Evolutionary conservation across 1,140 invertebrate genomes (phyloP), one percentile per base, ranked within the genome.

Genomic region (Sycophila sp.): DNA sequence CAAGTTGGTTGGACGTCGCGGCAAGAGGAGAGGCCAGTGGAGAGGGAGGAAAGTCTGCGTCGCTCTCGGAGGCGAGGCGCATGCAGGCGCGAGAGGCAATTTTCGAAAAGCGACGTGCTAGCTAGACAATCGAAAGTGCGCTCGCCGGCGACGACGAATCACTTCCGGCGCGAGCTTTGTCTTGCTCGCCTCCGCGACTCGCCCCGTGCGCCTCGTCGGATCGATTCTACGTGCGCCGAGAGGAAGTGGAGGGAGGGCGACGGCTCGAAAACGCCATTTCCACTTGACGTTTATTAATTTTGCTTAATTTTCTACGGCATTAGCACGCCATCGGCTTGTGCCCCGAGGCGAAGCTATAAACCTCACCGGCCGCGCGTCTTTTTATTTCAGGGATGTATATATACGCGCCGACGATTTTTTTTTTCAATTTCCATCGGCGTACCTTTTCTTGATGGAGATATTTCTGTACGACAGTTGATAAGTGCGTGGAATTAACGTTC

Each of bases 161-260:
- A 69, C 56, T 60, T 69, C 66, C 66, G 56, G 53, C 24, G 66
- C 45, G 6, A 42, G 63, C 67, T 55, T 70, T 72, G 66, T 53
- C 51, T 49, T 47, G 62, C 53, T 53, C 64, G 69, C 60, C 13
- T 36, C 38, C 24, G 32, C 67, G 34, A 47, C 32, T 30, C 8
- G 3, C 53, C 19, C 34, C 45, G 32, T 10, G 38, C 38, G 38
- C 42, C 5, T 17, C 49, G 24, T 28, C 19, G 24, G 65, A 22
- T 4, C 7, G n/a, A 30, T 30, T 42, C 15, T 40, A n/a, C 26
- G 17, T 40, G 11, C 17, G 42, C 4, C 6, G 13, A 45, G 42
- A 45, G n/a, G 17, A 22, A 47, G 4, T n/a, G 8, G 42, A 17
- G 19, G 24, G 13, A 47, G 19, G 28, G 26, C 3, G n/a, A 5